phyloP scores from a whole-genome alignment of 2,797 vertebrate species.

The Falco rusticolus region DNA sequence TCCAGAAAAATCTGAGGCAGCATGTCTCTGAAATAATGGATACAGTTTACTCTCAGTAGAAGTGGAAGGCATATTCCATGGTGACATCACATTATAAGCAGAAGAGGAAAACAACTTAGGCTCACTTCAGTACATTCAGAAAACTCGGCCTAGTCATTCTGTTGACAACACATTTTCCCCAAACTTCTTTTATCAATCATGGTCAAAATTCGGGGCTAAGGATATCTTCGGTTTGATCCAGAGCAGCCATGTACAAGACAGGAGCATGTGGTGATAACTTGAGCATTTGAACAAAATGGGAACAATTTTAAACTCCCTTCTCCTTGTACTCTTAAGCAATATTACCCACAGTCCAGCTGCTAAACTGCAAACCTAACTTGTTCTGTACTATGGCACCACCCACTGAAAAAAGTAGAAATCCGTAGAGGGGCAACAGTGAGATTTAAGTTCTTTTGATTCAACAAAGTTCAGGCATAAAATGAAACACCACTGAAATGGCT shows the following conservation, averaged over 20 bases:
- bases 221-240: not conserved
- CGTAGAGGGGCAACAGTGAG: not conserved
- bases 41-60: not conserved
- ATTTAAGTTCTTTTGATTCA: not conserved
- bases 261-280: not conserved
- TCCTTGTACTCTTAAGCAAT: not conserved
- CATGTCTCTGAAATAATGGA: not conserved
- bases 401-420: not conserved
- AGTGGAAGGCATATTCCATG: not conserved
- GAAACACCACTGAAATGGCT: not conserved
- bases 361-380: not conserved
- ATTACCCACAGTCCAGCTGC: not conserved
- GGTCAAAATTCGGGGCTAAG: not conserved
- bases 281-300: not conserved
- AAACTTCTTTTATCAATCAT: not conserved
- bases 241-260: not conserved
- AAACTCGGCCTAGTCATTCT: not conserved
- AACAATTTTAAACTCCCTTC: not conserved
- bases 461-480: not conserved
- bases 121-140: not conserved
- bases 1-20: not conserved
- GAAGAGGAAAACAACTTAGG: not conserved
- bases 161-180: not conserved
- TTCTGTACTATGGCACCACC: not conserved
- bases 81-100: not conserved